These are phyloP conservation scores for Arvicola amphibius DNA, from an alignment of 2,797 vertebrate genomes.

Conservation along the genomic window DNA sequence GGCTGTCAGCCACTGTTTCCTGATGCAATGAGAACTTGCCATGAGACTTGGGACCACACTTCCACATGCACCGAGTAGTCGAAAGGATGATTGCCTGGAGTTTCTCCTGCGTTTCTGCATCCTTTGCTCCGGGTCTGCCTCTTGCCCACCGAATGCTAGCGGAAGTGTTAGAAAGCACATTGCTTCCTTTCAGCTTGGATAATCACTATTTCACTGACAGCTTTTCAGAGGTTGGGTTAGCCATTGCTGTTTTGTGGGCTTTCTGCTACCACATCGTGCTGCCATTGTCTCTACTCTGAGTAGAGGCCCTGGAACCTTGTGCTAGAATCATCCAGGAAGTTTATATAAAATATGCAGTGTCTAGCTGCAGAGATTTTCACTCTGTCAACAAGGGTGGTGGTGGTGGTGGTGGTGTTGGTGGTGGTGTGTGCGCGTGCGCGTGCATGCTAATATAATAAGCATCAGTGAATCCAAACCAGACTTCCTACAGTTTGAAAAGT, in stretches of 20 bases:
- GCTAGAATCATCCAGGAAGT: neutral
- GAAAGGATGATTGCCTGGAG: neutral
- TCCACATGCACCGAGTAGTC: neutral
- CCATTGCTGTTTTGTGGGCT: neutral
- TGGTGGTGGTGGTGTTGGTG: too few relatives aligned
- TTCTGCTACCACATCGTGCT: neutral
- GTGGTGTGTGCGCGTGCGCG: too few relatives aligned
- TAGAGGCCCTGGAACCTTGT: neutral
- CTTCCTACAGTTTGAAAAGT: neutral
- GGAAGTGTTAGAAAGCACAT: neutral
- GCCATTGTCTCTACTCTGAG: neutral
- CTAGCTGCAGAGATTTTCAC: neutral
- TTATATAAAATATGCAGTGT: neutral
- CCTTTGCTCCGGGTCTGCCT: neutral
- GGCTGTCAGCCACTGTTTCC: neutral
- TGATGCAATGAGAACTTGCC: neutral
- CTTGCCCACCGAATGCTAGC: neutral
- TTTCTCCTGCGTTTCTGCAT: neutral
- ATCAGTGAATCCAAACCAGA: neutral
- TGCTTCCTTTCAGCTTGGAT: neutral
- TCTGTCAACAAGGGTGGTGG: accelerated
- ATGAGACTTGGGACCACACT: neutral
- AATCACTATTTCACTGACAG: neutral
- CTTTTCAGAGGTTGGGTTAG: neutral
- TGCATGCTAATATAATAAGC: accelerated